Base-by-base conservation (phyloP, 2,797 vertebrate genomes). In the Paramormyrops hopkinsi region DNA sequence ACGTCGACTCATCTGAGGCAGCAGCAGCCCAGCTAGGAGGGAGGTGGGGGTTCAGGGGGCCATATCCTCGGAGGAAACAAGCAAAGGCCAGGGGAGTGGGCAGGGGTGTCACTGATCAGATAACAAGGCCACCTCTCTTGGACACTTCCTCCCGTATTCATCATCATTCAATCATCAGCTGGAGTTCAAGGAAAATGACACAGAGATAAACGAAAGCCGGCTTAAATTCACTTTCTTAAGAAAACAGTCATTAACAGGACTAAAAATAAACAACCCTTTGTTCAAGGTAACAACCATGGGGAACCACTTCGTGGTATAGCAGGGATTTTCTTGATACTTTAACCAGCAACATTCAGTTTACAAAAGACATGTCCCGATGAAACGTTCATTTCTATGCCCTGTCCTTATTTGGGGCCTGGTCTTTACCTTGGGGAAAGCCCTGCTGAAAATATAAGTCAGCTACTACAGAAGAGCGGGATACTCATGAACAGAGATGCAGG, bases 51-150 rank as follows among this genome's bases (percentile, higher is more conserved):
- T 82, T 89, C 46, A 89, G 51, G 88, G 90, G 88, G 41, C 54
- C 83, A 91, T 89, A 91, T 90, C 89, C 89, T 90, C 86, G 79
- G 83, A 83, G 88, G 87, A 88, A 17, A 50, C n/a, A 12, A 22
- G 22, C 46, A 51, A 54, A 83, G 73, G 9, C 59, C 87, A 50
- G 33, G 41, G 22, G n/a, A 76, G 37, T 29, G 25, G 7, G 51
- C 48, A 69, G 79, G 48, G 17, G 50, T 88, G 73, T 51, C 86
- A 51, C 37, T 89, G 56, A 14, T 88, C 46, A 46, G 53, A 87
- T 76, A 88, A 22, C 51, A 88, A 91, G 87, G 69, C 29, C n/a
- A 87, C 37, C 53, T 83, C 62, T 9, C 37, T 29, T 17, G 46
- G 44, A 37, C 87, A 85, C 53, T 85, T 89, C 73, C 19, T 51